Percentiles rank a stretch among this genome's conserved stretches.
phyloP scores from a whole-genome alignment of 2,888 invertebrate genomes.

The Meta bourneti region DNA sequence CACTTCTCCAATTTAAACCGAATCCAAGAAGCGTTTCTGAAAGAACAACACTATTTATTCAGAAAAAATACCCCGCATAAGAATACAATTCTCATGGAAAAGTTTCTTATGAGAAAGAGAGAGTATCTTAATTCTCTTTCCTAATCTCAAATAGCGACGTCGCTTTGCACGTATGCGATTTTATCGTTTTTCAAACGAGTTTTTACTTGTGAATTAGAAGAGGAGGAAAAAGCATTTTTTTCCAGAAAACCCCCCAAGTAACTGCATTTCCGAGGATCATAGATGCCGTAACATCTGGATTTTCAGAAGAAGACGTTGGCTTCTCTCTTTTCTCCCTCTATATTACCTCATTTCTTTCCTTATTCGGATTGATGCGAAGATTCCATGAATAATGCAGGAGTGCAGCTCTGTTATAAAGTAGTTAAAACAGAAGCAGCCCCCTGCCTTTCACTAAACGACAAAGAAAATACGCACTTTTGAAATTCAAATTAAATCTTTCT shows the following conservation, averaged over 20 bases:
- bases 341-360: constrained; percentile 58
- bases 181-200: constrained; percentile 62
- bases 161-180: constrained; percentile 45
- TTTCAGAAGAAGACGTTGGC: constrained; percentile 23
- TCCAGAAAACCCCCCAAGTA: constrained; percentile 18
- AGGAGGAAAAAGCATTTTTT: constrained; percentile 14
- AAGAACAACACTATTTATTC: background rate
- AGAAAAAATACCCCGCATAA: background rate
- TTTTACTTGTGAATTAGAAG: constrained; percentile 52
- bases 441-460: constrained; percentile 66
- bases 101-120: constrained; percentile 2
- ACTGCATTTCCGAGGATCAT: constrained; percentile 37
- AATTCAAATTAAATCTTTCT: constrained; percentile 66
- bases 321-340: constrained; percentile 1
- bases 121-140: background rate
- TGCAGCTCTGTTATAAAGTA: constrained; percentile 64
- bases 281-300: constrained; percentile 61
- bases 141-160: constrained; percentile 27
- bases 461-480: constrained; percentile 69
- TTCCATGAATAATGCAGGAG: constrained; percentile 60
- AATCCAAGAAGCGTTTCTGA: background rate
- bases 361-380: constrained; percentile 53
- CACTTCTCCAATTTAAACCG: background rate
- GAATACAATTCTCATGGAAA: constrained; percentile 13
- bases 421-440: constrained; percentile 57